Base-by-base conservation (phyloP, 2,888 invertebrate genomes). In the Periphyllus acericola region DNA sequence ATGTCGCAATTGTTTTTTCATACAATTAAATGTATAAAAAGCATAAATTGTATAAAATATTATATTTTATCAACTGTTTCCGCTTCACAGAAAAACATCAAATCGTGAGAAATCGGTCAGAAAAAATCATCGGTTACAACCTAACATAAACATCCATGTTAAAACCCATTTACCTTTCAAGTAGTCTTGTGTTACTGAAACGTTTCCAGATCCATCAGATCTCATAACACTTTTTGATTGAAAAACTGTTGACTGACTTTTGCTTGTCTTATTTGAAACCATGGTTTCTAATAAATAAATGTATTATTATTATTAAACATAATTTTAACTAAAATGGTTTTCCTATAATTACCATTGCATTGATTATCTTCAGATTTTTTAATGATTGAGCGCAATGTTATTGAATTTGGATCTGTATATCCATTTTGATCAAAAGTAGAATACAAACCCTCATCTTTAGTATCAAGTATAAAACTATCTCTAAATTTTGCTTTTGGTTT, bases 181-280 rank as follows among this genome's bases (percentile, higher is more conserved):
- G 78, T 91, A 90, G 86, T 91, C 90, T 76, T 90, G 89, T 40
- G 89, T 90, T 8, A 91, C 89, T 11, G 91, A 91, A n/a, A 91
- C 90, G 80, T 90, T 90, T 46, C 91, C 91, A 87, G 91, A 90
- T 46, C 90, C 91, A 89, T 91, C 91, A 29, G 91, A 90, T 25
- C 90, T 89, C 89, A 91, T 89, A 19, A 90, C 89, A 32, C 90
- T 90, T 29, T 90, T 90, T 2, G 90, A 90, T 71, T 90, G 89
- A 40, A 91, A 90, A 14, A 91, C 90, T 19, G 90, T 91, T 11
- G 90, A 90, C 72, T 89, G 89, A 76, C 90, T 90, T 87, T 87
- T 87, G 66, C 87, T 86, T 89, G 60, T 60, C 60, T 87, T 87
- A n/a, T n/a, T n/a, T n/a, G n/a, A n/a, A 17, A 87, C 19, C 2